Evolutionary conservation across 1,140 invertebrate species (phyloP).

Genomic region (Lysiphlebus fabarum): DNA sequence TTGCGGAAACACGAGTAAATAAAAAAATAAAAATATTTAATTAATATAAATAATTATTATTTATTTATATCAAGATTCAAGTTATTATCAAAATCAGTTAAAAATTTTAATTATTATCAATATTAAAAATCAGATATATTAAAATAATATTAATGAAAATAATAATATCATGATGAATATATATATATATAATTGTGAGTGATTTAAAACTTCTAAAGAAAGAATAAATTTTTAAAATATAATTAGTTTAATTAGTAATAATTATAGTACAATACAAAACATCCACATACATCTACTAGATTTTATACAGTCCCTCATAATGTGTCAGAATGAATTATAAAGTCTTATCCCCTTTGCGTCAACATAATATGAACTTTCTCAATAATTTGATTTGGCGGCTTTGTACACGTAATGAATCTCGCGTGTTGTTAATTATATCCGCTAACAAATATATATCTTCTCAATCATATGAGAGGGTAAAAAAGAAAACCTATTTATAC

Average conservation of each 20-base stretch:
- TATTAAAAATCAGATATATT: too few species aligned
- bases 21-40: too few species aligned
- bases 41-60: too few species aligned
- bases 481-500: neutral
- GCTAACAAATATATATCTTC: neutral
- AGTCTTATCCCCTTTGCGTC: neutral
- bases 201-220: too few species aligned
- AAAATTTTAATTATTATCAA: too few species aligned
- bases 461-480: constrained; percentile 13
- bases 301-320: neutral
- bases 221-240: neutral
- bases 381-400: constrained; percentile 25
- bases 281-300: neutral
- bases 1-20: too few species aligned
- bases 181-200: too few species aligned
- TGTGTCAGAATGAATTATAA: constrained; percentile 12
- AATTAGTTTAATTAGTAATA: constrained; percentile 17
- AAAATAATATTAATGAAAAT: too few species aligned
- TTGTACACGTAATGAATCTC: constrained; percentile 21
- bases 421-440: constrained; percentile 23
- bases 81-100: too few species aligned
- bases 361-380: constrained; percentile 20
- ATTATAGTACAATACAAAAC: neutral
- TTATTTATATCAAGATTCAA: too few species aligned
- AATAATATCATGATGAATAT: too few species aligned